Base-by-base conservation (phyloP, 2,888 invertebrate species). In the Hedychridium roseum region DNA sequence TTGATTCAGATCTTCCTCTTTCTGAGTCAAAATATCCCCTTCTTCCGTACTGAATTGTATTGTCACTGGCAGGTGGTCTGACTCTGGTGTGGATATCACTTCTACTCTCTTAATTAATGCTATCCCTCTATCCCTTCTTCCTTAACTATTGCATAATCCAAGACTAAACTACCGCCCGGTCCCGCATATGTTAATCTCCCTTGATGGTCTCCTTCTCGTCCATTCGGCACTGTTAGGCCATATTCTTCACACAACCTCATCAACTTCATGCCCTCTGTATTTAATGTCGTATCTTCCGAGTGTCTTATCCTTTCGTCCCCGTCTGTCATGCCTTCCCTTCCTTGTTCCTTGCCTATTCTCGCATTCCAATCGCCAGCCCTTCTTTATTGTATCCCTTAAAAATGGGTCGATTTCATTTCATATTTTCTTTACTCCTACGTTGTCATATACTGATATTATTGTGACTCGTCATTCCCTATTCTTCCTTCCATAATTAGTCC, bases 351-450 rank as follows among this genome's bases (percentile, higher is more conserved):
- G 2, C 31, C 9, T 14, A 16, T 23, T 7, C 32, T 21, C 4
- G 16, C 16, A 17, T 41, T 41, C 9, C 30, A 41, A 15, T 32
- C 41, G n/a, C n/a, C n/a, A n/a, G n/a, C n/a, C n/a, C n/a, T n/a
- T n/a, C n/a, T n/a, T n/a, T n/a, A n/a, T n/a, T n/a, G n/a, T n/a
- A n/a, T n/a, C n/a, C n/a, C n/a, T n/a, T n/a, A n/a, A n/a, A n/a
- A n/a, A n/a, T n/a, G n/a, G n/a, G n/a, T n/a, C n/a, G n/a, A n/a
- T n/a, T n/a, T n/a, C n/a, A n/a, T n/a, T n/a, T n/a, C n/a, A n/a
- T n/a, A n/a, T n/a, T n/a, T n/a, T n/a, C n/a, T n/a, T n/a, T n/a
- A n/a, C n/a, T n/a, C n/a, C n/a, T n/a, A n/a, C n/a, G n/a, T n/a
- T n/a, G n/a, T n/a, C n/a, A n/a, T n/a, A n/a, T n/a, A n/a, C n/a